Percentiles rank a stretch among this genome's conserved stretches.
phyloP scores from a whole-genome alignment of 2,113 vertebrate species.

The Pseudorasbora parva region DNA sequence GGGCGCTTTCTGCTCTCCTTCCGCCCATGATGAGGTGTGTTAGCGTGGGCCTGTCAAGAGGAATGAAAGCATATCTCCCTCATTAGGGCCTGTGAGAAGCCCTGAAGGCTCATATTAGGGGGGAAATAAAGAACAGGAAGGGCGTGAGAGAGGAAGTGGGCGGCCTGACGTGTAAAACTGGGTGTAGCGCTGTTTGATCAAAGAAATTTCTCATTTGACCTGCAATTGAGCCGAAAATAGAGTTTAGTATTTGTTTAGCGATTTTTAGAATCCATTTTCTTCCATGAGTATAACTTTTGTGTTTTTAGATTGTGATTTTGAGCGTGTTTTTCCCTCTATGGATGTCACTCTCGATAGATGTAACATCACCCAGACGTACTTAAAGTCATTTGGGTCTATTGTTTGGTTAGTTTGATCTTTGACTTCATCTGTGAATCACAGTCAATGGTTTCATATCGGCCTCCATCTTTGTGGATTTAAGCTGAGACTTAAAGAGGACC shows the following conservation, averaged over 20 bases:
- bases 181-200: background rate
- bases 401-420: background rate
- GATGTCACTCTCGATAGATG: background rate
- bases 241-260: background rate
- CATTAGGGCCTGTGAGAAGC: slow-evolving; percentile 17
- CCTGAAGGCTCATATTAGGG: background rate
- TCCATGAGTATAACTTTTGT: background rate
- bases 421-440: background rate
- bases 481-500: background rate
- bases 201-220: background rate
- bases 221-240: background rate
- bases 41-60: background rate
- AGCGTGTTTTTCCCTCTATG: background rate
- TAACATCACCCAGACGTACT: background rate
- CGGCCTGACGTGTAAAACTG: background rate
- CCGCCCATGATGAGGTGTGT: background rate
- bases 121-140: slow-evolving; percentile 16
- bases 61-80: slow-evolving; percentile 19
- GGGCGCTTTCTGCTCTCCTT: background rate
- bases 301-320: background rate
- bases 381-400: background rate
- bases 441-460: background rate
- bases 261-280: background rate
- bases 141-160: slow-evolving; percentile 21
- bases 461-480: background rate